Percentiles rank a stretch among this genome's conserved stretches.
phyloP scores from a whole-genome alignment of 2,888 invertebrate species.

The Acronicta alni region DNA sequence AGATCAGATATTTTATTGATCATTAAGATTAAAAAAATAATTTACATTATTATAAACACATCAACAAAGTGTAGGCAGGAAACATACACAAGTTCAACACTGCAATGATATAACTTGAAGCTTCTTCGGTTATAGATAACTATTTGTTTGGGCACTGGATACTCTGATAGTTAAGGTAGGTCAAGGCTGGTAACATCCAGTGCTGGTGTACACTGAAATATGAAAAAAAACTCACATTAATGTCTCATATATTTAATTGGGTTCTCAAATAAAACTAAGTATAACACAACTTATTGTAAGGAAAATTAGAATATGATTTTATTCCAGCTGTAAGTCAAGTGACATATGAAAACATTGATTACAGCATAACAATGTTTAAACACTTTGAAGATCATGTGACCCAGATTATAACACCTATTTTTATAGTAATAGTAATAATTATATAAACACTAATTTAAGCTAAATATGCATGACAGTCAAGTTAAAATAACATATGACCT shows the following conservation, averaged over 20 bases:
- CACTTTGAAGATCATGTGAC: slow-evolving; percentile 49
- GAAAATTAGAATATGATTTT: slow-evolving; percentile 23
- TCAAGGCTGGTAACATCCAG: slow-evolving; percentile 78
- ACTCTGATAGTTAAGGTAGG: slow-evolving; percentile 65
- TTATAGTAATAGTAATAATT: slow-evolving; percentile 3
- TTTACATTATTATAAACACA: slow-evolving; percentile 64
- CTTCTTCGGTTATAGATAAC: slow-evolving; percentile 70
- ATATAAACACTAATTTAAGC: background rate
- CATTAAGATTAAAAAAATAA: slow-evolving; percentile 62
- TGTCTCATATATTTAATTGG: slow-evolving; percentile 44
- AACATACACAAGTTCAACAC: slow-evolving; percentile 75
- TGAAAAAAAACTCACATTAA: slow-evolving; percentile 59
- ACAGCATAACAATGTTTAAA: slow-evolving; percentile 9
- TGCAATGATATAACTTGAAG: slow-evolving; percentile 73
- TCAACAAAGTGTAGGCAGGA: slow-evolving; percentile 64
- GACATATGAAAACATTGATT: slow-evolving; percentile 21
- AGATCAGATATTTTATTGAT: slow-evolving; percentile 75
- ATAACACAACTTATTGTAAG: slow-evolving; percentile 18
- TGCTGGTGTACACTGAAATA: slow-evolving; percentile 82
- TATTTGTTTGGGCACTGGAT: slow-evolving; percentile 76
- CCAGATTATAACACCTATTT: slow-evolving; percentile 25
- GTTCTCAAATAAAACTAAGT: slow-evolving; percentile 15
- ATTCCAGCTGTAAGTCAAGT: slow-evolving; percentile 27
- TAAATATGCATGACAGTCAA: background rate
- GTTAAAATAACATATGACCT: background rate